Percentiles rank a stretch among this genome's conserved stretches.
phyloP scores from a whole-genome alignment of 2,888 invertebrate species.

The Bursaphelenchus okinawaensis region DNA sequence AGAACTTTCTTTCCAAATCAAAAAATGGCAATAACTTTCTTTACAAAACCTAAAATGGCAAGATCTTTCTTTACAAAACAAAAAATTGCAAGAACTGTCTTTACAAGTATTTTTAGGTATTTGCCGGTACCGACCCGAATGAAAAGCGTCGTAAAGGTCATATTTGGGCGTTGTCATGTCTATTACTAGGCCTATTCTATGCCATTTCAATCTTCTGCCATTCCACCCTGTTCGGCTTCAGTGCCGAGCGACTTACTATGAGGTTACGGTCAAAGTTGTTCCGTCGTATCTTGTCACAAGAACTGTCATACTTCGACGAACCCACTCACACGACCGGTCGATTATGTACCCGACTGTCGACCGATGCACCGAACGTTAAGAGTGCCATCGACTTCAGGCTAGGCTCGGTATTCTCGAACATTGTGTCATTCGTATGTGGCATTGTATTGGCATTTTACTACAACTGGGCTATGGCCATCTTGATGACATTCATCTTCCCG shows the following conservation, averaged over 20 bases:
- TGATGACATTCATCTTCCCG: slow-evolving; percentile 59
- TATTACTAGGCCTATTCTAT: slow-evolving; percentile 59
- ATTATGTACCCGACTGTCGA: slow-evolving; percentile 59
- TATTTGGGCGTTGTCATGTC: slow-evolving; percentile 60
- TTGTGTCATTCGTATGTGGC: slow-evolving; percentile 59
- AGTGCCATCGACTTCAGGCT: slow-evolving; percentile 61
- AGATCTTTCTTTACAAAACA: too few species aligned
- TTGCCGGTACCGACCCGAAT: slow-evolving; percentile 59
- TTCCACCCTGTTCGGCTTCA: slow-evolving; percentile 54
- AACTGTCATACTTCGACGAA: slow-evolving; percentile 61
- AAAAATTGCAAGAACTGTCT: too few species aligned
- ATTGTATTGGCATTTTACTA: slow-evolving; percentile 60
- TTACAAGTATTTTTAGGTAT: slow-evolving; percentile 20
- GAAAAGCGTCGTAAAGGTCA: slow-evolving; percentile 58
- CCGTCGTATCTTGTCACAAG: slow-evolving; percentile 59
- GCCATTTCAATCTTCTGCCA: slow-evolving; percentile 35
- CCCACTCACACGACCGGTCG: slow-evolving; percentile 59
- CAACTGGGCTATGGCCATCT: slow-evolving; percentile 60
- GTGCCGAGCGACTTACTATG: slow-evolving; percentile 59
- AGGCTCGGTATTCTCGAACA: slow-evolving; percentile 58
- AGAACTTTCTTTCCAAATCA: too few species aligned
- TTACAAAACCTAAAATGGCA: too few species aligned
- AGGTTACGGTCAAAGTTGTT: slow-evolving; percentile 59
- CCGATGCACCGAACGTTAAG: slow-evolving; percentile 58
- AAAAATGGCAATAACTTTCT: too few species aligned